phyloP scores from a whole-genome alignment of 2,797 vertebrate species.

The Etheostoma nigrum region DNA sequence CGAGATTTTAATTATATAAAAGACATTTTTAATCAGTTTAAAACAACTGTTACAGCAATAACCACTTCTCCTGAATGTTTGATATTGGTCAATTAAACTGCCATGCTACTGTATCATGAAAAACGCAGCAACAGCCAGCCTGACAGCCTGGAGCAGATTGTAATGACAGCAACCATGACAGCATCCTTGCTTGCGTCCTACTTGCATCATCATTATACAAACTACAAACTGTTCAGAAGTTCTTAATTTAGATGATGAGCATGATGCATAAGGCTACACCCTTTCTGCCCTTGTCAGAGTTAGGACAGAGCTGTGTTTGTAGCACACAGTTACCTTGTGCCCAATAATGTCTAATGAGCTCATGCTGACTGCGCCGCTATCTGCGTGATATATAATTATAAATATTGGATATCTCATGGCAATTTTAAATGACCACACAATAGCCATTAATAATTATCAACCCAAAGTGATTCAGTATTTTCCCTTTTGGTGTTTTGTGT shows the following conservation, averaged over 20 bases:
- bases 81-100: neutral
- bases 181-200: slow-evolving; percentile 6
- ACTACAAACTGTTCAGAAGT: slow-evolving; percentile 3
- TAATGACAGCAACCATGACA: neutral
- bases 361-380: neutral
- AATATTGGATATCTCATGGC: neutral
- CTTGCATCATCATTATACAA: slow-evolving; percentile 10
- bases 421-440: neutral
- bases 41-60: slow-evolving; percentile 6
- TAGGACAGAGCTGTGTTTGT: slow-evolving; percentile 4
- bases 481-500: neutral
- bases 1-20: neutral
- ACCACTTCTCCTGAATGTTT: neutral
- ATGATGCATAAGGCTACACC: neutral
- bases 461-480: neutral
- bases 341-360: neutral
- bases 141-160: neutral
- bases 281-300: slow-evolving; percentile 4
- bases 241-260: slow-evolving; percentile 35
- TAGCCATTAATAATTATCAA: slow-evolving; percentile 5
- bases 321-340: neutral
- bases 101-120: slow-evolving; percentile 1
- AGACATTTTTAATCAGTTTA: slow-evolving; percentile 6
- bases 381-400: slow-evolving; percentile 3
- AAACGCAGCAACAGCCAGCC: neutral